A percentile compares a stretch with the other conserved stretches of the same genome.
Evolutionary conservation across 2,888 invertebrate genomes (phyloP).

Genomic region (Ischnus inquisitorius): DNA sequence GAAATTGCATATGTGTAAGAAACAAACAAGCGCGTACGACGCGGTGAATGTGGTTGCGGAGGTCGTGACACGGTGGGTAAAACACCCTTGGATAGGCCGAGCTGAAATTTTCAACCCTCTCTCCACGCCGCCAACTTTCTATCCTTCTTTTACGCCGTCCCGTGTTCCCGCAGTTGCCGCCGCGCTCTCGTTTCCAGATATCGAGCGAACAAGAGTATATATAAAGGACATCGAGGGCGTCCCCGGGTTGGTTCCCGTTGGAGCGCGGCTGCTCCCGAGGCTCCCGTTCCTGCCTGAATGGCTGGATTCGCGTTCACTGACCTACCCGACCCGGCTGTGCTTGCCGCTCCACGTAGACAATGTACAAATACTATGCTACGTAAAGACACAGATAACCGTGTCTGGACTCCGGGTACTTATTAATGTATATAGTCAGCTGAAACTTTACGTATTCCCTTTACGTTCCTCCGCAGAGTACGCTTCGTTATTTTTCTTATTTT

Average conservation of each 20-base stretch:
- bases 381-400: neutral
- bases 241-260: constrained; percentile 73
- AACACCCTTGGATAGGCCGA: constrained; percentile 22
- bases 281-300: constrained; percentile 68
- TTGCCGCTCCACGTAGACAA: constrained; percentile 31
- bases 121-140: constrained; percentile 23
- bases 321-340: constrained; percentile 76
- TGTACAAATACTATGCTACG: neutral
- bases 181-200: constrained; percentile 77
- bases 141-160: constrained; percentile 31
- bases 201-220: constrained; percentile 78
- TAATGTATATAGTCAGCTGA: neutral
- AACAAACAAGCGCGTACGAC: too few species aligned
- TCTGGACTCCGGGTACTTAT: neutral
- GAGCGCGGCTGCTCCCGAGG: constrained; percentile 60
- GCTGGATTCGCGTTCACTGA: constrained; percentile 80
- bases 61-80: neutral
- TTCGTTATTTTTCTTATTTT: neutral
- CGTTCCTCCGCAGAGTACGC: neutral
- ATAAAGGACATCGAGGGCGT: constrained; percentile 73
- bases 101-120: constrained; percentile 20
- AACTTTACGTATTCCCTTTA: neutral
- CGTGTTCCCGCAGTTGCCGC: constrained; percentile 45
- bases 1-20: too few species aligned
- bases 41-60: neutral